Conservation (phyloP, 1,140 invertebrate species). For the Elysia chlorotica region DNA sequence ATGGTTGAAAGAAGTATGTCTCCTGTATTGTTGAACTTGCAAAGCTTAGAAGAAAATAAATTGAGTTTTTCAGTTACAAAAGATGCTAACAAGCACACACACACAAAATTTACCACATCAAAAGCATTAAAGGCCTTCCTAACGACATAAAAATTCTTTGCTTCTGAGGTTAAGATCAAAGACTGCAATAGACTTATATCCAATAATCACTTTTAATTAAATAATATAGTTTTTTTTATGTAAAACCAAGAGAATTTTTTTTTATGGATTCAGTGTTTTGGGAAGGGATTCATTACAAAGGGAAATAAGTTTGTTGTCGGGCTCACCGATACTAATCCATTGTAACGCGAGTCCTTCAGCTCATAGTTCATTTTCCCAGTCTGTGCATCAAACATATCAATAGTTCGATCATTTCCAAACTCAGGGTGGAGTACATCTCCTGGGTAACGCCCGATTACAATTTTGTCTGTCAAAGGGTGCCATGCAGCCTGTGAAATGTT, state of each 20-base stretch:
- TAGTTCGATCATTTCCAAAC: conserved; percentile 37
- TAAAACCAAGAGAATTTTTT: no score
- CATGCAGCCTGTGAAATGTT: conserved; percentile 61
- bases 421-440: conserved; percentile 37
- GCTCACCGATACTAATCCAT: conserved; percentile 48
- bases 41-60: conserved; percentile 40
- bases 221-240: background rate
- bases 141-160: background rate
- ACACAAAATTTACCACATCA: no score
- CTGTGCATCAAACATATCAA: conserved; percentile 56
- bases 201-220: background rate
- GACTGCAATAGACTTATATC: background rate
- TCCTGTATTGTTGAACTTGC: conserved; percentile 48
- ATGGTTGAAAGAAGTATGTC: conserved; percentile 46
- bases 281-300: background rate
- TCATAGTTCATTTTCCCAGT: conserved; percentile 46
- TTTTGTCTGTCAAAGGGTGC: conserved; percentile 60
- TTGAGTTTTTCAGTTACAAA: background rate
- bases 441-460: conserved; percentile 60
- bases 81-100: no score
- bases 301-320: no score
- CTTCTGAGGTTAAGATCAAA: background rate
- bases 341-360: conserved; percentile 34
- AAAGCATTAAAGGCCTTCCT: no score
- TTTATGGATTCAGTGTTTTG: background rate